phyloP scores from a whole-genome alignment of 2,113 vertebrate genomes.

The Carassius auratus region DNA sequence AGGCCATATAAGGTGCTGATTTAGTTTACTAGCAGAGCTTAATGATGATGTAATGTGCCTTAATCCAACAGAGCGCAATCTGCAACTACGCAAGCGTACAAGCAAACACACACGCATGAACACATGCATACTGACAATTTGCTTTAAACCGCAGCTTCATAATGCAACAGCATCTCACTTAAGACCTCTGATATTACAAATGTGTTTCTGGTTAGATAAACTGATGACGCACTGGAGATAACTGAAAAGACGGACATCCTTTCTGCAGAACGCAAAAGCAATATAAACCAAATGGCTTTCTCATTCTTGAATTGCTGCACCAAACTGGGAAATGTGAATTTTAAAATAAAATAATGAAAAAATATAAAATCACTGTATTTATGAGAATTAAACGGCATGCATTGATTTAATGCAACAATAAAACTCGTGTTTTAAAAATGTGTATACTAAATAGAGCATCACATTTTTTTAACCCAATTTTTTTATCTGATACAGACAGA shows the following conservation, averaged over 20 bases:
- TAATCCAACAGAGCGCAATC: slow-evolving; percentile 19
- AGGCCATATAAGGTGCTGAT: not conserved
- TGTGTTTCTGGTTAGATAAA: not conserved
- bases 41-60: slow-evolving; percentile 27
- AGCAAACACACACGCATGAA: not conserved
- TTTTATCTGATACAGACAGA: too few relatives aligned
- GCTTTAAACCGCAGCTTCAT: not conserved
- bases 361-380: not conserved
- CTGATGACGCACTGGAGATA: not conserved
- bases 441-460: too few relatives aligned
- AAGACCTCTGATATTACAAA: slow-evolving; percentile 1
- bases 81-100: not conserved
- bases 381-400: not conserved
- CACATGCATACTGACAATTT: slow-evolving; percentile 22
- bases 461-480: too few relatives aligned
- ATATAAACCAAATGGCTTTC: not conserved
- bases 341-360: too few relatives aligned
- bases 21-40: slow-evolving; percentile 5
- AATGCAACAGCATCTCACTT: not conserved
- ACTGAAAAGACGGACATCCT: not conserved
- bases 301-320: not conserved
- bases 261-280: not conserved
- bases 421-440: too few relatives aligned
- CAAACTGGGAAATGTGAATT: too few relatives aligned
- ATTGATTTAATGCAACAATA: not conserved